Percentiles rank a stretch among this genome's conserved stretches.
Evolutionary conservation across 30 jellyfish, hydroid and myxozoan genomes (phyloP).

Genomic region (Cassiopea andromeda): DNA sequence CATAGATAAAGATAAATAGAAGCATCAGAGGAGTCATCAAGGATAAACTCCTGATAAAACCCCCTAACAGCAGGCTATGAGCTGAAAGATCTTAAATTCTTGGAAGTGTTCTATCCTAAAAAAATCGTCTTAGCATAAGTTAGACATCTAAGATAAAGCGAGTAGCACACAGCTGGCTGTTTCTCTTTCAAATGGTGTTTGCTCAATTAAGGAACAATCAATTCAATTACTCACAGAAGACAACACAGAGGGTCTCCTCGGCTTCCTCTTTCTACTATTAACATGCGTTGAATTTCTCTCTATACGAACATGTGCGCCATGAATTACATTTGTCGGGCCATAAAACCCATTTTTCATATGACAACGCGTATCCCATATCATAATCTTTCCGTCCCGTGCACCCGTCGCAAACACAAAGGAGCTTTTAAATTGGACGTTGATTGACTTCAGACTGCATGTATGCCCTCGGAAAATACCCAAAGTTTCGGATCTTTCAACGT

Average conservation of each 20-base stretch:
- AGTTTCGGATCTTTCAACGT: slow-evolving; percentile 90
- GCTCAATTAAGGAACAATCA: background rate
- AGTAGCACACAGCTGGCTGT: too few species aligned
- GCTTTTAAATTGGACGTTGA: slow-evolving; percentile 76
- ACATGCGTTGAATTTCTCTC: slow-evolving; percentile 63
- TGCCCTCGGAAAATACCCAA: slow-evolving; percentile 96
- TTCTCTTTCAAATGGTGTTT: too few species aligned
- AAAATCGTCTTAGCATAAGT: too few species aligned
- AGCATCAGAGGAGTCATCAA: too few species aligned
- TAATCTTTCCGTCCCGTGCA: slow-evolving; percentile 97
- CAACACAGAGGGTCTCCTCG: slow-evolving; percentile 68
- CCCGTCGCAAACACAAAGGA: slow-evolving; percentile 94
- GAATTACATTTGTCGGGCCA: slow-evolving; percentile 83
- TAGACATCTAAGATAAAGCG: too few species aligned
- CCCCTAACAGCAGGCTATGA: too few species aligned
- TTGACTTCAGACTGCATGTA: slow-evolving; percentile 92
- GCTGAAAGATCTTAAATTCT: too few species aligned
- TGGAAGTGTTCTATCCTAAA: too few species aligned
- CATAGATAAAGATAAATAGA: too few species aligned
- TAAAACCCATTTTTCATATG: slow-evolving; percentile 90
- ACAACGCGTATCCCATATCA: slow-evolving; percentile 98
- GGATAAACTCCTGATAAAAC: too few species aligned
- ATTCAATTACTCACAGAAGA: slow-evolving; percentile 37
- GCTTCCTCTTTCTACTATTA: slow-evolving; percentile 59
- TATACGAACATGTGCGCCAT: slow-evolving; percentile 77